Percentiles rank a stretch among this genome's conserved stretches.
Conservation (phyloP, 2,797 vertebrate species). For the Iguana delicatissima region DNA sequence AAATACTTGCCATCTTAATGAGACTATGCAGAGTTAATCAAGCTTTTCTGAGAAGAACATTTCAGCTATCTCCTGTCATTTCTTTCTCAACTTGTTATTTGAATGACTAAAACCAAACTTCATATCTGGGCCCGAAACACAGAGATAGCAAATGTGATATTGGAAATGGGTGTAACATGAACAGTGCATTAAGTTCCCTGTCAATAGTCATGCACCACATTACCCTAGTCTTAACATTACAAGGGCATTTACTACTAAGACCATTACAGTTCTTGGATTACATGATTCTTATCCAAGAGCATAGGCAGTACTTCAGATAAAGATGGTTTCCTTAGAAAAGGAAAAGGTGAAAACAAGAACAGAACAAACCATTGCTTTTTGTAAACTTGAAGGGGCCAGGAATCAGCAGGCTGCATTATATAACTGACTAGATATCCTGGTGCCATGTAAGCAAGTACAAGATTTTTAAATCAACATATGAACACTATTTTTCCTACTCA, state of each 20-base stretch:
- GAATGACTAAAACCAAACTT: not conserved
- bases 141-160: not conserved
- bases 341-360: not conserved
- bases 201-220: not conserved
- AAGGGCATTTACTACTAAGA: not conserved
- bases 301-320: not conserved
- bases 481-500: not conserved
- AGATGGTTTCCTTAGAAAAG: not conserved
- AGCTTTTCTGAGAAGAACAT: not conserved
- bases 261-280: too few species aligned
- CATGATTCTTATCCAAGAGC: too few species aligned
- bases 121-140: not conserved
- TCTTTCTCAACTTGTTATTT: not conserved
- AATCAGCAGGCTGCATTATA: not conserved
- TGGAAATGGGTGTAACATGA: not conserved
- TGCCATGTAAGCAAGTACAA: not conserved
- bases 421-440: not conserved
- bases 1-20: not conserved
- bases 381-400: not conserved
- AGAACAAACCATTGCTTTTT: not conserved
- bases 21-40: not conserved
- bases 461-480: not conserved
- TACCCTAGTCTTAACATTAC: too few species aligned
- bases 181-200: not conserved
- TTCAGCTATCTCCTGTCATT: not conserved